Base-by-base conservation (phyloP, 2,888 invertebrate genomes). In the Chloromyia formosa region DNA sequence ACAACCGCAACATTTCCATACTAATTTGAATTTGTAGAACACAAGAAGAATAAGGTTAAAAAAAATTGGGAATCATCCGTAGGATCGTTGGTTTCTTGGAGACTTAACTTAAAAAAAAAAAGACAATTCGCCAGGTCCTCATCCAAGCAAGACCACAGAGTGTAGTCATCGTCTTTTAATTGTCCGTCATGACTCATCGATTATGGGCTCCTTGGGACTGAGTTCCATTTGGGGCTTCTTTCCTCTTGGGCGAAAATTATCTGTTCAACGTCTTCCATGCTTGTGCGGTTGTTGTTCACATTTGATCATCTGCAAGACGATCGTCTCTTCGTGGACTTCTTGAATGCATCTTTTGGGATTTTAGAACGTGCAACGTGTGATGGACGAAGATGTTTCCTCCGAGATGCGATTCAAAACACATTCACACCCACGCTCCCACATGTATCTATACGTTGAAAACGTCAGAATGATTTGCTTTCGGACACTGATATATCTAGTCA, bases 91-190 rank as follows among this genome's bases (percentile, higher is more conserved):
- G 49, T 56, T 56, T 42, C 56, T 69, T n/a, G n/a, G n/a, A n/a
- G n/a, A n/a, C n/a, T n/a, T n/a, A n/a, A n/a, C n/a, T n/a, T n/a
- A n/a, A n/a, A n/a, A n/a, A n/a, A n/a, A n/a, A n/a, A n/a, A n/a
- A n/a, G 35, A 40, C 40, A 35, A 53, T 71, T 58, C 71, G 14
- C 71, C 56, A 20, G 18, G 58, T 18, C 7, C 71, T 14, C 20
- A 45, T 22, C 45, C 49, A 49, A 49, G 20, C 45, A 35, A 4
- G n/a, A n/a, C 45, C 42, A 27, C 54, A 23, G 54, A 27, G 35
- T 71, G 71, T 40, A 71, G 71, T 58, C 71, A 71, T 71, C 71
- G 71, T 58, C 58, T 71, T 71, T 71, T 71, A 71, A 71, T 71
- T 71, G 71, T 58, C 58, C 12, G 9, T 56, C 71, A 71, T 71